Evolutionary conservation across 2,113 vertebrate species (phyloP).

Genomic region (Myrmecobius fasciatus): DNA sequence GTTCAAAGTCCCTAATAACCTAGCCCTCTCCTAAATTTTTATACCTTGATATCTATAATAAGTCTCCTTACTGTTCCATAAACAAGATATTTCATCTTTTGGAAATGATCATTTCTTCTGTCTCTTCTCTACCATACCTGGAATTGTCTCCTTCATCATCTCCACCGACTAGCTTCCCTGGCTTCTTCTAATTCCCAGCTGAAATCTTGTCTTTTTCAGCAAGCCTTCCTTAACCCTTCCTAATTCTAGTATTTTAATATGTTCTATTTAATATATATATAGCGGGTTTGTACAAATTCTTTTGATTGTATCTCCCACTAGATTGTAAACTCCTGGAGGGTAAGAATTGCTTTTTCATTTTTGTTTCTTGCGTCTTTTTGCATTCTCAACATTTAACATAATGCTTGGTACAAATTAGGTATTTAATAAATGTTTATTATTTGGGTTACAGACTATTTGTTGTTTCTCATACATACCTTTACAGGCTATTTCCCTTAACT

Average conservation of each 20-base stretch:
- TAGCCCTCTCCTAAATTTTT: too few relatives aligned
- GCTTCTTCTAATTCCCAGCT: neutral
- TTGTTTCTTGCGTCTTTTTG: neutral
- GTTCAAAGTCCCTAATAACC: too few relatives aligned
- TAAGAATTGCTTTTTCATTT: neutral
- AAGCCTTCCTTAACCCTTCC: neutral
- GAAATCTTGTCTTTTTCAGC: neutral
- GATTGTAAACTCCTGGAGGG: neutral
- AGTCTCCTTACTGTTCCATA: neutral
- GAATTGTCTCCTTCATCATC: neutral
- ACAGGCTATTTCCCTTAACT: neutral
- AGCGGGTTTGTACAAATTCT: neutral
- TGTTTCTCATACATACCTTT: neutral
- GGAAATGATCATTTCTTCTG: neutral
- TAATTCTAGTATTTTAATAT: neutral
- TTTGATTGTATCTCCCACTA: neutral
- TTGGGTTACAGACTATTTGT: neutral
- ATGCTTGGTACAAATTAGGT: neutral
- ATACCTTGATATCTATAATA: neutral
- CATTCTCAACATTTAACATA: neutral
- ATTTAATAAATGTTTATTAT: neutral
- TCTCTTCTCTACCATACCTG: neutral
- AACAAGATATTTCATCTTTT: neutral
- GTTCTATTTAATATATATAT: neutral
- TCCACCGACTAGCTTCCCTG: neutral